Conservation (phyloP, 1,140 invertebrate species). For the Ceratoteleas bidentatus region DNA sequence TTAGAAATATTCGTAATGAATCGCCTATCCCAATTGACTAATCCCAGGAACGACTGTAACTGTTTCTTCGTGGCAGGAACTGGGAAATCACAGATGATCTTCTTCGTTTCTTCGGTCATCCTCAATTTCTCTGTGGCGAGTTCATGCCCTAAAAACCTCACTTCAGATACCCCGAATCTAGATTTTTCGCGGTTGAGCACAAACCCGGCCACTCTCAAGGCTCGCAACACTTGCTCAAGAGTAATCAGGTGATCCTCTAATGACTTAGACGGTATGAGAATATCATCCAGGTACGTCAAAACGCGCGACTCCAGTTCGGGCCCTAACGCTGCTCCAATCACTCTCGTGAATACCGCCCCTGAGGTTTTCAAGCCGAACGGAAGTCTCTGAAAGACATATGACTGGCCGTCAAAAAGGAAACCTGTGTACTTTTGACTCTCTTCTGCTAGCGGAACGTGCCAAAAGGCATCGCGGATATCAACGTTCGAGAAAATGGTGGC, state of each 20-base stretch:
- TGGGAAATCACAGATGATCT: too few species aligned
- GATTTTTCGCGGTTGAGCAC: not conserved
- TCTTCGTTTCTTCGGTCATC: not conserved
- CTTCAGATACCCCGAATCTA: not conserved
- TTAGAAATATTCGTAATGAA: too few species aligned
- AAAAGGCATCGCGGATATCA: too few species aligned
- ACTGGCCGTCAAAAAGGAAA: too few species aligned
- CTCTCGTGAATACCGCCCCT: too few species aligned
- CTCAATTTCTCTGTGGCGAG: not conserved
- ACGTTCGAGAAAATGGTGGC: too few species aligned
- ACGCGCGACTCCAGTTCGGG: not conserved
- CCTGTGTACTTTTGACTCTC: not conserved
- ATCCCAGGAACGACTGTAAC: too few species aligned
- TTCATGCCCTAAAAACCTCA: not conserved
- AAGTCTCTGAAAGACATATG: not conserved
- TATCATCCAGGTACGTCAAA: not conserved
- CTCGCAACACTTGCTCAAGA: not conserved
- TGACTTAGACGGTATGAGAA: not conserved
- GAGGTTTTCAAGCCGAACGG: constrained; percentile 18
- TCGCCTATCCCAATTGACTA: too few species aligned
- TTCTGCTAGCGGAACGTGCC: too few species aligned
- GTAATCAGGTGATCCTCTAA: not conserved
- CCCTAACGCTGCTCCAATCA: too few species aligned
- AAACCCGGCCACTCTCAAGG: not conserved
- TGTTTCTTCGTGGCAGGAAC: too few species aligned